phyloP scores from a whole-genome alignment of 2,113 vertebrate genomes.

The Mus musculus region DNA sequence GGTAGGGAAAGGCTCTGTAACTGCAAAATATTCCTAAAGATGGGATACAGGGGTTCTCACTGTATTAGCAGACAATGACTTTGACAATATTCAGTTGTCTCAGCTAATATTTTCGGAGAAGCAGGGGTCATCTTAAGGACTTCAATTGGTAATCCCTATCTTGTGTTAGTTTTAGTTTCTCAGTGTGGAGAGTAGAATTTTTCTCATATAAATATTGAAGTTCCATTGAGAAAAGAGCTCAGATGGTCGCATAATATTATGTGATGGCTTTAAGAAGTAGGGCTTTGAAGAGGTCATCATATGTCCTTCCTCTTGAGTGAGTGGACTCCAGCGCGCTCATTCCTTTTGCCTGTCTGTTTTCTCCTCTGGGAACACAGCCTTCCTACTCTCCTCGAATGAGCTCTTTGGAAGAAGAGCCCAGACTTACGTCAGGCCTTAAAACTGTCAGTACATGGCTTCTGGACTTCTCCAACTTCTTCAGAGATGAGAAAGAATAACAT shows the following conservation, averaged over 20 bases:
- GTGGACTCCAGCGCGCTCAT: background rate
- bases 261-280: background rate
- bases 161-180: background rate
- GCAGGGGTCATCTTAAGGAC: background rate
- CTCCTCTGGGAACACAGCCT: background rate
- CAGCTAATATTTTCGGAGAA: background rate
- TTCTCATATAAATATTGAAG: background rate
- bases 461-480: background rate
- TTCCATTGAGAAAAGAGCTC: background rate
- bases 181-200: background rate
- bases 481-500: background rate
- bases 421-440: background rate
- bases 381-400: background rate
- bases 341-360: background rate
- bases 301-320: background rate
- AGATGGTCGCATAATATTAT: background rate
- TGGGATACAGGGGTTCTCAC: background rate
- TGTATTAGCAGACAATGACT: background rate
- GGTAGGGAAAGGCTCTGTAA: background rate
- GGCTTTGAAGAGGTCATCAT: background rate
- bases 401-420: background rate
- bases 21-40: background rate
- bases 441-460: background rate
- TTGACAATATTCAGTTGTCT: background rate
- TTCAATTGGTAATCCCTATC: background rate